phyloP scores from a whole-genome alignment of 1,140 invertebrate genomes.

The Vanessa tameamea region DNA sequence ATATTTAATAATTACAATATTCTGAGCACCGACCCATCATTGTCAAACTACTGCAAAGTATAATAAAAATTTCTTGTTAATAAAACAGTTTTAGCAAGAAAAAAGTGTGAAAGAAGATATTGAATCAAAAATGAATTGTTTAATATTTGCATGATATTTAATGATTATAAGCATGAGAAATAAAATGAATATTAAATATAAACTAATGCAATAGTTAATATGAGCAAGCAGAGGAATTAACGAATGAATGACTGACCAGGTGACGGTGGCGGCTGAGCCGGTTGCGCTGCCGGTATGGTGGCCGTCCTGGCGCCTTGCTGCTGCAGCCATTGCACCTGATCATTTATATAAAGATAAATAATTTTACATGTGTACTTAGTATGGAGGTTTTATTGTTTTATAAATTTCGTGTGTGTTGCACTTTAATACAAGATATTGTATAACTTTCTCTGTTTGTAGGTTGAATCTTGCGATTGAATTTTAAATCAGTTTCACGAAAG shows the following conservation, averaged over 20 bases:
- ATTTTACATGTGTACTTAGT: not conserved
- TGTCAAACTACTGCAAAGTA: too few species aligned
- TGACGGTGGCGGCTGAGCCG: conserved; percentile 62
- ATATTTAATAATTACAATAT: too few species aligned
- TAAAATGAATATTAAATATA: not conserved
- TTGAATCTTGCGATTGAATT: too few species aligned
- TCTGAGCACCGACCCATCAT: too few species aligned
- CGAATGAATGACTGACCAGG: conserved; percentile 51
- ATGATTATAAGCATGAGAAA: not conserved
- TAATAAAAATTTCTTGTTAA: not conserved
- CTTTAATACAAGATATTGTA: too few species aligned
- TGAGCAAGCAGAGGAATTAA: not conserved
- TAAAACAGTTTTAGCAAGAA: not conserved
- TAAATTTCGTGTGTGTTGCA: too few species aligned
- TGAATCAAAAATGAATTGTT: not conserved
- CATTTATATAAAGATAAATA: not conserved
- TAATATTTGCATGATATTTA: not conserved
- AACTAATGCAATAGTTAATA: not conserved
- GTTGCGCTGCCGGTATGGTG: conserved; percentile 67
- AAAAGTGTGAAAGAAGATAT: not conserved
- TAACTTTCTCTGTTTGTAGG: too few species aligned
- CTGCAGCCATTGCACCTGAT: conserved; percentile 84
- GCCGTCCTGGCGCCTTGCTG: conserved; percentile 82
- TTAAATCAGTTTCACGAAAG: too few species aligned
- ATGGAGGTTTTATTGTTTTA: not conserved